Evolutionary conservation across 2,888 invertebrate genomes (phyloP), one percentile per base, ranked within the genome.

Genomic region (Pilophorus perplexus): DNA sequence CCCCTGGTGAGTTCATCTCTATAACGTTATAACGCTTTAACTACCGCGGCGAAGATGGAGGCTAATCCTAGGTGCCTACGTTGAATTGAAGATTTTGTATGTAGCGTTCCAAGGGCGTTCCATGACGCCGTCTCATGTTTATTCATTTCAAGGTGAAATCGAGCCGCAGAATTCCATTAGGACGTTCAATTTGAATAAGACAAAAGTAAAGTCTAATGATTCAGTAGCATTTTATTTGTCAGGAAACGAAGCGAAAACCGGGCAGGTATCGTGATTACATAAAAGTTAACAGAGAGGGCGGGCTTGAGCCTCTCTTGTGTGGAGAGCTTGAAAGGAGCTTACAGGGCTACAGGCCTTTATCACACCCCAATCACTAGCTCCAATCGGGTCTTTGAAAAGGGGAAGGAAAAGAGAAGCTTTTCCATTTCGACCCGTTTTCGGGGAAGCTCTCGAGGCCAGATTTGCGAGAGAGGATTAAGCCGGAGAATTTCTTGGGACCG

Each of bases 391-490:
- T 28, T 52, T 52, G 14, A 28, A 52, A 52, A 28, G 6, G 52
- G 28, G 12, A 33, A 28, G 6, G 52, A 52, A 33, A 33, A 28
- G 52, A 52, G 28, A 25, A n/a, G 12, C 52, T 52, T 28, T 25
- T 52, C 52, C 52, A 28, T 52, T 28, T 52, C 52, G 28, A 10
- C 16, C 25, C 28, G 18, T 20, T 52, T 52, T 52, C 33, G 28
- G 27, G 28, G n/a, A n/a, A n/a, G n/a, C n/a, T n/a, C 25, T 52
- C 28, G 52, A 16, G 52, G 16, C 27, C 52, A 52, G 52, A 52
- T 52, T 52, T 52, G 52, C 28, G 28, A 52, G 52, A 28, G 52
- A 52, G 52, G 52, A 52, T 52, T 52, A 52, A 16, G 42, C 23
- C 12, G 22, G 48, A 18, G 52, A 28, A 28, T 52, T 52, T 25